Base-by-base conservation (phyloP, 2,888 invertebrate genomes). In the Malacosoma neustria region DNA sequence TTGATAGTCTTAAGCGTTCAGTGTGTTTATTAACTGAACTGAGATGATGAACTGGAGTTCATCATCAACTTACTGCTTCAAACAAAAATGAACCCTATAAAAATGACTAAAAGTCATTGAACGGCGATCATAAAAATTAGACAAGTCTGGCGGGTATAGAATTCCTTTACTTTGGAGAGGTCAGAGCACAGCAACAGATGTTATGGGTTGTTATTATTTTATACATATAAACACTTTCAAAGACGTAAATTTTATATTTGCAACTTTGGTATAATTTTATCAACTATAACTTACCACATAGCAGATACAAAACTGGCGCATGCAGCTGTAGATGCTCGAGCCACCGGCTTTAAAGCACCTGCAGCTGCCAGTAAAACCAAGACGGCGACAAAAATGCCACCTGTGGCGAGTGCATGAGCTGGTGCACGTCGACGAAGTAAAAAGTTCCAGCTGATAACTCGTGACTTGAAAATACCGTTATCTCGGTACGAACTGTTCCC, bases 321-420 rank as follows among this genome's bases (percentile, higher is more conserved):
- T 1, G 72, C 77, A 9, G 69, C 72, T n/a, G 79, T 63, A 34
- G 79, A 63, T 7, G 68, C 49, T 0, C 80, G 60, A 32, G 47
- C 48, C 13, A 46, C 44, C 4, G 65, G 72, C 35, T 71, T 72
- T 54, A 72, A 52, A 32, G 64, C 41, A 3, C 58, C 45, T 5
- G 72, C 69, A 7, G 70, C 59, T 9, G 48, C 30, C 49, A 80
- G 56, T 55, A 70, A 45, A 45, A 71, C 41, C 41, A 51, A 45
- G 9, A 49, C 50, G 13, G 65, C 54, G 14, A 51, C 33, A 38
- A 73, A 51, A 51, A 67, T 61, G 30, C 65, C 51, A 41, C 31
- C 38, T 4, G 58, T 58, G 7, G 63, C 65, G 30, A 61, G 51
- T 35, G 46, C 45, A 52, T 64, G 72, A 45, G 73, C 72, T 14